Conservation (phyloP, 2,888 invertebrate species). For the Drosophila testacea region DNA sequence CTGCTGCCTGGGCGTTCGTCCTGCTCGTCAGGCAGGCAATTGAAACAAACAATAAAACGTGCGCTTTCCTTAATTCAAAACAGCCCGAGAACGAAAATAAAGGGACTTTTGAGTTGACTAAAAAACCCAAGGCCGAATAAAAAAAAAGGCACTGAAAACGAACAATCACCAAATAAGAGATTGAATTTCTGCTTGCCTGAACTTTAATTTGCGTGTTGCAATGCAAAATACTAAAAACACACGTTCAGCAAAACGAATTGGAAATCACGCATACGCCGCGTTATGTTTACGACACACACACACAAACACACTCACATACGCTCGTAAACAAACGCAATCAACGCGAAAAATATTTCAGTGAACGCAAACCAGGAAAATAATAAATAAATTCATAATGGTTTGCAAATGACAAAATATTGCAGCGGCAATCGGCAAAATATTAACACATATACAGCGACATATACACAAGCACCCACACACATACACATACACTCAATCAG, state of each 20-base stretch:
- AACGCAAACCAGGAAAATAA: constrained; percentile 59
- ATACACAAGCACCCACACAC: constrained; percentile 16
- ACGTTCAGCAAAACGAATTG: constrained; percentile 61
- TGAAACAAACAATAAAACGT: constrained; percentile 79
- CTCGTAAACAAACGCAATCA: constrained; percentile 66
- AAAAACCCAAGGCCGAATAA: constrained; percentile 17
- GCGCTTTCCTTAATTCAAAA: constrained; percentile 79
- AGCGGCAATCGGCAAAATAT: constrained; percentile 77
- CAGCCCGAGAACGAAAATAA: constrained; percentile 48
- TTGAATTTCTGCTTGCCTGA: constrained; percentile 79
- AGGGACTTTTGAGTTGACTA: constrained; percentile 58
- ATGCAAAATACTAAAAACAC: constrained; percentile 67
- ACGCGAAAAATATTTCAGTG: constrained; percentile 51
- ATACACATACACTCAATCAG: neutral
- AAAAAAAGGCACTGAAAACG: constrained; percentile 13
- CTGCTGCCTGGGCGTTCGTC: constrained; percentile 19
- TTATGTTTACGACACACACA: constrained; percentile 34
- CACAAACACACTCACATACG: neutral
- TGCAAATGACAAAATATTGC: constrained; percentile 81
- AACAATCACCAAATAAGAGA: constrained; percentile 72
- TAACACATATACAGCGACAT: constrained; percentile 57
- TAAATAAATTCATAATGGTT: constrained; percentile 80
- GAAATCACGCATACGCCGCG: constrained; percentile 63
- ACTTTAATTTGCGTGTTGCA: constrained; percentile 76
- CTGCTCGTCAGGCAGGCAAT: constrained; percentile 71